phyloP scores from a whole-genome alignment of 2,113 vertebrate species.

The Oreochromis aureus region DNA sequence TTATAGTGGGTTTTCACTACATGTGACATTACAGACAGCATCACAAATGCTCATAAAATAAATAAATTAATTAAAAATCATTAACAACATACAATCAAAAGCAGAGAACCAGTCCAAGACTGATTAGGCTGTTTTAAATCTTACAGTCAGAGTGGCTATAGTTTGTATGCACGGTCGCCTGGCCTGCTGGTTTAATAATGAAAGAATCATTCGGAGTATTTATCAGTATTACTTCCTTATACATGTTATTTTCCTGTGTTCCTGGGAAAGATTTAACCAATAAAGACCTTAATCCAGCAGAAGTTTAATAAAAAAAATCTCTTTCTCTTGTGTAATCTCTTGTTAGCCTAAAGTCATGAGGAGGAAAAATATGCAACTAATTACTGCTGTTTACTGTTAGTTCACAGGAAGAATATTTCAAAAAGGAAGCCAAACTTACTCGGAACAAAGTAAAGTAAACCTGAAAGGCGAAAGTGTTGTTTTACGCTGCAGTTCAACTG shows the following conservation, averaged over 20 bases:
- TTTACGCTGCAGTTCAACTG: neutral
- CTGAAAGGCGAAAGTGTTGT: neutral
- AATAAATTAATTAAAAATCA: neutral
- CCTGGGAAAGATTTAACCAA: constrained; percentile 56
- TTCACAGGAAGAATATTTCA: neutral
- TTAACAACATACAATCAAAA: neutral
- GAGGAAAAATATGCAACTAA: constrained; percentile 14
- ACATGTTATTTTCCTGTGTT: constrained; percentile 36
- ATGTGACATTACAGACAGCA: neutral
- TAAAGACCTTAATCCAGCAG: constrained; percentile 51
- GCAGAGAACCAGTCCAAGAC: neutral
- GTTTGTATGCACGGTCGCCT: constrained; percentile 4
- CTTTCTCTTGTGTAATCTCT: neutral
- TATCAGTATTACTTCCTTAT: neutral
- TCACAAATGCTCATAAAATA: neutral
- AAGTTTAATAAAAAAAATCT: constrained; percentile 49
- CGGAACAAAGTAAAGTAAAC: neutral
- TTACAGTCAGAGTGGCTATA: constrained; percentile 29
- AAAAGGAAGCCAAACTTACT: neutral
- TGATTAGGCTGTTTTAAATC: neutral
- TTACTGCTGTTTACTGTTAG: neutral
- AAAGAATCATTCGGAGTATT: constrained; percentile 59
- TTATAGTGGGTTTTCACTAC: neutral
- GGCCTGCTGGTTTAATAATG: constrained; percentile 48
- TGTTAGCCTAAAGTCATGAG: constrained; percentile 11